These are phyloP conservation scores for Lissocephala sabroskyi DNA, from an alignment of 2,888 invertebrate genomes.

Conservation along the genomic window DNA sequence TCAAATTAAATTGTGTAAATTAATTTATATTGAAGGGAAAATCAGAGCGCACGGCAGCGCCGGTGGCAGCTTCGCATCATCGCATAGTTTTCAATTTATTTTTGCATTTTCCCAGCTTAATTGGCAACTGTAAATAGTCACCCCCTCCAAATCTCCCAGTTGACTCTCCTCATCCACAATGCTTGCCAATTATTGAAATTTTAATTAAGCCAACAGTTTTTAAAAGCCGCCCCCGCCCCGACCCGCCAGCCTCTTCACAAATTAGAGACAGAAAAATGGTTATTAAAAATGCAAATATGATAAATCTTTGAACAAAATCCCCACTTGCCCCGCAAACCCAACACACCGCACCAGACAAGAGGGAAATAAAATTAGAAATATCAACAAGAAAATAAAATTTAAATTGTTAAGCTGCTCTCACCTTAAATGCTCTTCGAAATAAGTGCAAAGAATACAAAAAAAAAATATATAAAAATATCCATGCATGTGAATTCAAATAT, in stretches of 20 bases:
- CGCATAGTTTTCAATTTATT: slow-evolving; percentile 26
- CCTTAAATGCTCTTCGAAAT: not conserved
- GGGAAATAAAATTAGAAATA: not conserved
- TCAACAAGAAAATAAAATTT: not conserved
- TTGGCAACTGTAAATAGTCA: slow-evolving; percentile 20
- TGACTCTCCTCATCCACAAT: no score
- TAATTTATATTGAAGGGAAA: slow-evolving; percentile 39
- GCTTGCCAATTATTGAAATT: no score
- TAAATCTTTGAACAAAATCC: not conserved
- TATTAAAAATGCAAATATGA: no score
- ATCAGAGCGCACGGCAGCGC: slow-evolving; percentile 15
- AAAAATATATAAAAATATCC: not conserved
- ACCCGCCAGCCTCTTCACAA: no score
- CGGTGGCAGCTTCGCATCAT: not conserved
- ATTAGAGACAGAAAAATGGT: no score
- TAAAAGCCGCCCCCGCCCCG: no score
- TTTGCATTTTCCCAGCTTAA: slow-evolving; percentile 16
- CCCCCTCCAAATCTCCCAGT: no score
- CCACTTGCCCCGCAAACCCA: no score
- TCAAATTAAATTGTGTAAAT: slow-evolving; percentile 55
- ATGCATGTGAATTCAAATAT: not conserved
- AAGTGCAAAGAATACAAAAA: not conserved
- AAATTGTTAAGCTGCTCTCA: not conserved
- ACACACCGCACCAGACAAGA: no score
- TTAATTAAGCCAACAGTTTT: no score